Evolutionary conservation across 2,888 invertebrate species (phyloP).

Genomic region (Timema podura): DNA sequence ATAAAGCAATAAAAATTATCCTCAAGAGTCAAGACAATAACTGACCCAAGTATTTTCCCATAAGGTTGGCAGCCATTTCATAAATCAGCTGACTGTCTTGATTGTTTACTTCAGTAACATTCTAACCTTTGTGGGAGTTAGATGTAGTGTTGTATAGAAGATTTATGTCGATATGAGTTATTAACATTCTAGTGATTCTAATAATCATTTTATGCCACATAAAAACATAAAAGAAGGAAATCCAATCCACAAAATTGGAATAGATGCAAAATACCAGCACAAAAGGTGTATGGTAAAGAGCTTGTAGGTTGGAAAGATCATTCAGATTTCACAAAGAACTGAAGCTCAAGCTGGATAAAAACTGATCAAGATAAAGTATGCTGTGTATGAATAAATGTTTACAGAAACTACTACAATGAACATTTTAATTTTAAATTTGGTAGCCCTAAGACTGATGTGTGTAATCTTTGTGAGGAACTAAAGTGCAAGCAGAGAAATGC

Average conservation of each 20-base stretch:
- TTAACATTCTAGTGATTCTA: neutral
- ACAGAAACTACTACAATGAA: slow-evolving; percentile 1
- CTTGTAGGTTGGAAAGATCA: neutral
- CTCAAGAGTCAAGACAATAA: slow-evolving; percentile 10
- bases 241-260: neutral
- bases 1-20: neutral
- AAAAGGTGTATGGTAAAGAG: neutral
- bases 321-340: neutral
- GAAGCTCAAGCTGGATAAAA: neutral
- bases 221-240: neutral
- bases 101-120: neutral
- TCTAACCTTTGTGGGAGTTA: neutral
- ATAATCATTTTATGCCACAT: neutral
- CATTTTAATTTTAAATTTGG: slow-evolving; percentile 7
- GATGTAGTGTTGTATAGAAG: too few species aligned
- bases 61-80: neutral
- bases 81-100: neutral
- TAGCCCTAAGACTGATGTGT: too few species aligned
- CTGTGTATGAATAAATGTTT: neutral
- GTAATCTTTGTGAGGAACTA: neutral
- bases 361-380: neutral
- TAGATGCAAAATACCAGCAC: neutral
- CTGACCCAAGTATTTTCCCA: neutral
- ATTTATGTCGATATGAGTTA: too few species aligned
- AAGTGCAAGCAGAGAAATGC: neutral